Evolutionary conservation across 23 tunicate genomes (phyloP).

Genomic region (Trididemnum nubilum): DNA sequence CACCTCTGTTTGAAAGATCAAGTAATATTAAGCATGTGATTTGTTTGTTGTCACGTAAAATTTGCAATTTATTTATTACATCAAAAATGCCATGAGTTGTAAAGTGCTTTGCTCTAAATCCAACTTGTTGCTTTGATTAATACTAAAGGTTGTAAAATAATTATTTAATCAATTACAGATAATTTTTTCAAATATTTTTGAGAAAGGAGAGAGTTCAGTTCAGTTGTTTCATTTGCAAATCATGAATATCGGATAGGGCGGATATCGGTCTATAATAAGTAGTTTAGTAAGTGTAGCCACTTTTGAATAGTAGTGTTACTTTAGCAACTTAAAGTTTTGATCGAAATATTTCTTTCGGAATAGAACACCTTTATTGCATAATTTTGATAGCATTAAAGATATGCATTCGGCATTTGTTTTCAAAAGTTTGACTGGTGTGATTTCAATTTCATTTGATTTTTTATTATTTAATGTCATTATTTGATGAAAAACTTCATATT

Average conservation of each 20-base stretch:
- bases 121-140: background rate
- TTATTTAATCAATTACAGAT: too few relatives aligned
- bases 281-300: background rate
- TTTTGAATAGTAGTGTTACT: background rate
- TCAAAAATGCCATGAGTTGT: background rate
- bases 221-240: too few relatives aligned
- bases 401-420: background rate
- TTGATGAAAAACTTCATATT: background rate
- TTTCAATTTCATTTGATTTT: background rate
- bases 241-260: too few relatives aligned
- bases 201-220: too few relatives aligned
- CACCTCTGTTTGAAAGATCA: background rate
- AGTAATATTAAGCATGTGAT: background rate
- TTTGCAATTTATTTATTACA: background rate
- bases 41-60: background rate
- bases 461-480: background rate
- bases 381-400: background rate
- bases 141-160: background rate
- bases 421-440: background rate
- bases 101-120: background rate
- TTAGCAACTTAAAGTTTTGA: background rate
- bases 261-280: background rate
- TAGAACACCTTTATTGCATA: background rate
- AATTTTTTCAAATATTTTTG: background rate
- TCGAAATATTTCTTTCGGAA: background rate